Evolutionary conservation across 2,888 invertebrate species (phyloP).

Genomic region (Atethmia centrago): DNA sequence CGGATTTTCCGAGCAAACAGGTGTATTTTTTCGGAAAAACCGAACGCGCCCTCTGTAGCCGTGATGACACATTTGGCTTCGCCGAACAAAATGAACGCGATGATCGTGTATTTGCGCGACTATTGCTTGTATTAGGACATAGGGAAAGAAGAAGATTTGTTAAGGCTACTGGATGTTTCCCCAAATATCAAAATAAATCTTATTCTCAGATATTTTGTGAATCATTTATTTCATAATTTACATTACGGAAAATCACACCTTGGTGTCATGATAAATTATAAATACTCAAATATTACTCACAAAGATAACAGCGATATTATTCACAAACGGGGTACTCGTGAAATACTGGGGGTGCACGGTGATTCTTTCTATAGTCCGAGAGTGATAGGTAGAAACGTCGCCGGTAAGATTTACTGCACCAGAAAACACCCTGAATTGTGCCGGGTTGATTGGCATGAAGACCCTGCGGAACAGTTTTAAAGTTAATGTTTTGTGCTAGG

Average conservation of each 20-base stretch:
- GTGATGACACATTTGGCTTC: not conserved
- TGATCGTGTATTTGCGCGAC: not conserved
- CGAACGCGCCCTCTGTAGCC: not conserved
- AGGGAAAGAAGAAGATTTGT: too few species aligned
- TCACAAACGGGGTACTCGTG: not conserved
- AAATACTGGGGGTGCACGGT: conserved; percentile 61
- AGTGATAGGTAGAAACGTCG: conserved; percentile 48
- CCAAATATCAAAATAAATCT: not conserved
- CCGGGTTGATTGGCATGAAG: conserved; percentile 30
- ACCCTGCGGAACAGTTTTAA: conserved; percentile 37
- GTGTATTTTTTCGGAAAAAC: not conserved
- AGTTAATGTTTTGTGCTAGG: not conserved
- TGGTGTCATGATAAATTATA: too few species aligned
- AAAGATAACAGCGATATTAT: conserved; percentile 42
- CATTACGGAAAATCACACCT: not conserved
- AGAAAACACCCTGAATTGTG: conserved; percentile 66
- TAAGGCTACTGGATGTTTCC: too few species aligned
- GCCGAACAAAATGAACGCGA: not conserved
- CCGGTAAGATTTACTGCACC: conserved; percentile 59
- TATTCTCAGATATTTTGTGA: not conserved
- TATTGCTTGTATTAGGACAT: not conserved
- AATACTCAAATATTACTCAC: conserved; percentile 27
- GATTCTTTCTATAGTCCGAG: conserved; percentile 62
- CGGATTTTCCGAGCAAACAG: too few species aligned
- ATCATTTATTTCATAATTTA: not conserved